Base-by-base conservation (phyloP, 1,140 invertebrate genomes). In the Anastrepha ludens region DNA sequence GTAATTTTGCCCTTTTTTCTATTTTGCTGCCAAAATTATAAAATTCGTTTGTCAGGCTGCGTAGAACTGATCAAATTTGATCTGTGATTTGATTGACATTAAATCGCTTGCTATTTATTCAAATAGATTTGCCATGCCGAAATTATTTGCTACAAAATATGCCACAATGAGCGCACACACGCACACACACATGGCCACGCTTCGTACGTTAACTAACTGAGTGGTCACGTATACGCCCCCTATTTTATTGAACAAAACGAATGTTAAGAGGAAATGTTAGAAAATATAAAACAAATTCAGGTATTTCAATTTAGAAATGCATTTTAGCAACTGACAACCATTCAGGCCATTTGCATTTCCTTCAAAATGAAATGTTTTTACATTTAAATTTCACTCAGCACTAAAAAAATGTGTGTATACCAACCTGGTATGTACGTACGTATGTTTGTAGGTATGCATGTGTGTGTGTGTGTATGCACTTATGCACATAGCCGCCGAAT, bases 271-370 rank as follows among this genome's bases (percentile, higher is more conserved):
- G 2, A 55, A 81, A 81, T 47, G 0, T n/a, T 13, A 29, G 20
- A 81, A 55, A 2, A 47, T 17, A 81, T 6, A 81, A 50, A 85
- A 85, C 47, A 47, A 41, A 29, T 44, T 44, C 85, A 62, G 58
- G 55, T 86, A 62, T 86, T 86, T 60, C 55, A 20, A 65, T 64
- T 86, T 86, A 58, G 62, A 86, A 86, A 62, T 86, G 74, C 74
- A 81, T 58, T 81, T 81, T 29, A 41, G 17, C 6, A 17, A 81
- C 47, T 81, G 74, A 41, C 74, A 81, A 55, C 47, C 74, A 58
- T 81, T 81, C 74, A 55, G 47, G 74, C 47, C 47, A 81, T 58
- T 81, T 58, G 74, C 17, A 81, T 81, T 81, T 50, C 74, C 55
- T 58, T 81, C 74, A 81, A 78, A 78, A 78, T 78, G 47, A 78